A percentile compares a stretch with the other conserved stretches of the same genome.
Conservation (phyloP, 2,113 vertebrate genomes). For the Pelvicachromis taeniatus region DNA sequence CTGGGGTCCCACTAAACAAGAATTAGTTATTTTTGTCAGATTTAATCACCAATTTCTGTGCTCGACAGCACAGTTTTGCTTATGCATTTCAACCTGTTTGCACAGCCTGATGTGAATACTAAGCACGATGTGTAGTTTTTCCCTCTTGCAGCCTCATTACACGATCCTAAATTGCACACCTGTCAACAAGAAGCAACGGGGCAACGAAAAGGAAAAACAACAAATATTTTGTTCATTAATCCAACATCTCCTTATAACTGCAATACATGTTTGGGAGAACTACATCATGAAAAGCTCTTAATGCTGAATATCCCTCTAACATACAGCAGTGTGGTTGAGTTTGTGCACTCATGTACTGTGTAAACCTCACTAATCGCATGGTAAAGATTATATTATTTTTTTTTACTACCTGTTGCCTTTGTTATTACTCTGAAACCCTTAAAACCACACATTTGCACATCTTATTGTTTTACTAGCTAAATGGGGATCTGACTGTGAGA, state of each 20-base stretch:
- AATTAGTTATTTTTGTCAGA: neutral
- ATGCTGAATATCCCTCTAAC: conserved; percentile 31
- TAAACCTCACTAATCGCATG: conserved; percentile 51
- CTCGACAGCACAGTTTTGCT: neutral
- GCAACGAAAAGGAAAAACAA: conserved; percentile 7
- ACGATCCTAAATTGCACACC: conserved; percentile 12
- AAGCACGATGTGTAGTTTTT: neutral
- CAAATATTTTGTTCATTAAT: conserved; percentile 33
- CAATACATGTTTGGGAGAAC: neutral
- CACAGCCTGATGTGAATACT: conserved; percentile 2
- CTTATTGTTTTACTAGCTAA: neutral
- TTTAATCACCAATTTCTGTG: neutral
- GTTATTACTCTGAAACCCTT: neutral
- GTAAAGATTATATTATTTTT: conserved; percentile 10
- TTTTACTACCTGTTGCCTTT: neutral
- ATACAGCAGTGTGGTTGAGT: neutral
- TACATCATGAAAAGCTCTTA: neutral
- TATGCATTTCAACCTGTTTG: neutral
- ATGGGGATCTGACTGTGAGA: neutral
- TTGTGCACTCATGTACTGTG: neutral
- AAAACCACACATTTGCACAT: neutral
- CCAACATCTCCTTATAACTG: neutral
- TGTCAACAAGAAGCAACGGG: conserved; percentile 27
- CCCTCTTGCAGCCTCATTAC: conserved; percentile 29
- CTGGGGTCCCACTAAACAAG: neutral